Conservation (phyloP, 1,140 invertebrate genomes). For the Wasmannia auropunctata region DNA sequence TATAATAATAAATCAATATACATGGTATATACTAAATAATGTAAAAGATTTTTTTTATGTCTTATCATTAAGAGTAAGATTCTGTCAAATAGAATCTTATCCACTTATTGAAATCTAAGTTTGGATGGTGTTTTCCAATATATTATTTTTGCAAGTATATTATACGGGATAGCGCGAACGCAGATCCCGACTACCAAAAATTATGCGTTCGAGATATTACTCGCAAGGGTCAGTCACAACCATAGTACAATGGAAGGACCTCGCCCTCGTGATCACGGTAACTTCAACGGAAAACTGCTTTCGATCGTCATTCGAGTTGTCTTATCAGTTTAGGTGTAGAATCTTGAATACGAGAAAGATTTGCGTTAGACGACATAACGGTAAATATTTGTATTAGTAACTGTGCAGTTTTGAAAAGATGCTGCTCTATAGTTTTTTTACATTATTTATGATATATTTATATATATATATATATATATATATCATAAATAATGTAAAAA, state of each 20-base stretch:
- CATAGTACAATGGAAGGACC: conserved; percentile 89
- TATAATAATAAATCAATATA: too few relatives aligned
- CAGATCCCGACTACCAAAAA: conserved; percentile 87
- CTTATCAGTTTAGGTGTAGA: not conserved
- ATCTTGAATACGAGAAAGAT: not conserved
- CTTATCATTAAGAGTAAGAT: too few relatives aligned
- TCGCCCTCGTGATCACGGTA: conserved; percentile 88
- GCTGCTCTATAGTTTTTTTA: too few relatives aligned
- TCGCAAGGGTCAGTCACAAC: conserved; percentile 84
- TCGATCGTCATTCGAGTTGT: not conserved
- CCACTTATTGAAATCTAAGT: not conserved
- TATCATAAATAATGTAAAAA: too few relatives aligned
- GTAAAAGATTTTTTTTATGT: too few relatives aligned
- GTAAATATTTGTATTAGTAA: conserved; percentile 4
- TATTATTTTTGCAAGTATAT: not conserved
- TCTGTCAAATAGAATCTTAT: not conserved
- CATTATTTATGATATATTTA: too few relatives aligned
- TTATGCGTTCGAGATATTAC: conserved; percentile 89
- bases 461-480: too few relatives aligned
- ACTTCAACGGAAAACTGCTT: conserved; percentile 86
- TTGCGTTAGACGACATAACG: conserved; percentile 68
- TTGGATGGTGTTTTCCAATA: not conserved
- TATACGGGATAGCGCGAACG: conserved; percentile 72
- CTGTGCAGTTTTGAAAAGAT: too few relatives aligned
- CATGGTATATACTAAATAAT: too few relatives aligned